Evolutionary conservation across 2,888 invertebrate genomes (phyloP).

Genomic region (Apotomis turbidana): DNA sequence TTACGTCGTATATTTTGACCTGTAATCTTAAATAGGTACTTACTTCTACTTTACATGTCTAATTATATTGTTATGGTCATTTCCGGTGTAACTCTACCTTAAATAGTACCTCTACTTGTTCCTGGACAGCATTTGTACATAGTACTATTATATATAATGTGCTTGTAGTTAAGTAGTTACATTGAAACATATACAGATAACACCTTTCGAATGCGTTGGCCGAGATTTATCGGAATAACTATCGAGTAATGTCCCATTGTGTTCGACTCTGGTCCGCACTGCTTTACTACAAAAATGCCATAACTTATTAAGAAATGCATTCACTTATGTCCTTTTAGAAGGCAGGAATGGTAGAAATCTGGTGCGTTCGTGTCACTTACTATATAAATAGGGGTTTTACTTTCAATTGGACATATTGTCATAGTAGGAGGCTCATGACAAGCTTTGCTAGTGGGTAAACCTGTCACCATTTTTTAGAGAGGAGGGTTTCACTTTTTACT

Average conservation of each 20-base stretch:
- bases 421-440: constrained; percentile 18
- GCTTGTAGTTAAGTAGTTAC: constrained; percentile 11
- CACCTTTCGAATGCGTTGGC: constrained; percentile 62
- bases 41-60: no score
- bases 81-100: no score
- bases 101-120: no score
- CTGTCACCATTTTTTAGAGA: neutral
- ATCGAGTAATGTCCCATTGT: constrained; percentile 66
- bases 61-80: no score
- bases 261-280: constrained; percentile 52
- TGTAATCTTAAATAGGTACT: no score
- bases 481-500: constrained; percentile 9
- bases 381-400: constrained; percentile 29
- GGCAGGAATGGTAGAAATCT: constrained; percentile 52
- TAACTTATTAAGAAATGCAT: neutral
- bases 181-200: constrained; percentile 46
- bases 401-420: constrained; percentile 21
- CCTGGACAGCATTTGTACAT: no score
- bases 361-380: constrained; percentile 58
- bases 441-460: neutral
- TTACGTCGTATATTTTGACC: no score
- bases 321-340: neutral
- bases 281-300: neutral
- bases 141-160: no score
- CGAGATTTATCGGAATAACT: constrained; percentile 59